A percentile compares a stretch with the other conserved stretches of the same genome.
phyloP scores from a whole-genome alignment of 2,113 vertebrate species.

The Antechinus stuartii region DNA sequence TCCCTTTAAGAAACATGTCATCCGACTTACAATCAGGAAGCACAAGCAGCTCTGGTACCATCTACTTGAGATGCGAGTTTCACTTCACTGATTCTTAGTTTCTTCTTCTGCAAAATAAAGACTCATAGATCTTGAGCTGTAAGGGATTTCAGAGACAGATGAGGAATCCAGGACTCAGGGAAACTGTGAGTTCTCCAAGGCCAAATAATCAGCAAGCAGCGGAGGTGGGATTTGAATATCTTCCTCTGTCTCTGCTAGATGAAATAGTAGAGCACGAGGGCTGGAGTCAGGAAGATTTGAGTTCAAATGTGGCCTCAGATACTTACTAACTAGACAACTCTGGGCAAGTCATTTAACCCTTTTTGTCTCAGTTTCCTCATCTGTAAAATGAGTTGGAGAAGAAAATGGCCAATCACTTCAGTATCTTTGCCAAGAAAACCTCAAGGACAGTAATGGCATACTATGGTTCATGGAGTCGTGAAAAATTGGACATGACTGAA shows the following conservation, averaged over 20 bases:
- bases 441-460: neutral
- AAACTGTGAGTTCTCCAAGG: neutral
- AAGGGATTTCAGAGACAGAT: neutral
- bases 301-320: neutral
- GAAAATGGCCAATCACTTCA: neutral
- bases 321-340: neutral
- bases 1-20: neutral
- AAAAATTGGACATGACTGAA: neutral
- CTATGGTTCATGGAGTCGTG: neutral
- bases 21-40: neutral
- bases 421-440: neutral
- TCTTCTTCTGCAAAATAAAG: neutral
- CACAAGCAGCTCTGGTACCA: neutral
- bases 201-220: neutral
- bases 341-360: neutral
- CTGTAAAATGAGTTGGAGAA: neutral
- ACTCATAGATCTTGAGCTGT: rapidly evolving
- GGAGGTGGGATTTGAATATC: neutral
- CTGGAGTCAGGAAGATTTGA: neutral
- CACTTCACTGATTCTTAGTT: neutral
- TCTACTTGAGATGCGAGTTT: neutral
- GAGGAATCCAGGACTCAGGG: neutral
- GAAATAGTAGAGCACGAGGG: no score
- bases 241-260: neutral
- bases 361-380: neutral